These are phyloP conservation scores for Acromyrmex echinatior DNA, from an alignment of 1,140 invertebrate species.

Conservation along the genomic window DNA sequence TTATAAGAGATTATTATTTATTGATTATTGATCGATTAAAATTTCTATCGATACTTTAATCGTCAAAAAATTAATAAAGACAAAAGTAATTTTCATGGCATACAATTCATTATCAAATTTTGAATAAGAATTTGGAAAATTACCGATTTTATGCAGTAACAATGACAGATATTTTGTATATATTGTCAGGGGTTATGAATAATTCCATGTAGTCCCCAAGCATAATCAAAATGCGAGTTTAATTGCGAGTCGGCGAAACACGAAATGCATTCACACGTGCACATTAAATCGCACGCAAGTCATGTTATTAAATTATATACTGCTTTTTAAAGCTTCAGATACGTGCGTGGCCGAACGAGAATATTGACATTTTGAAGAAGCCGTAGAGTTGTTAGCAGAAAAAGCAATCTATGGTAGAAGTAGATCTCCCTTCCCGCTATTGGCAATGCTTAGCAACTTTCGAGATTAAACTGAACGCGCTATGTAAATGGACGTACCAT, in stretches of 20 bases:
- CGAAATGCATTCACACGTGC: background rate
- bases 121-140: background rate
- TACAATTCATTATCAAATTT: background rate
- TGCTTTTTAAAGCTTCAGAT: constrained; percentile 11
- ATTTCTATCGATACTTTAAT: background rate
- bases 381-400: constrained; percentile 30
- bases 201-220: background rate
- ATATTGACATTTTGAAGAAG: constrained; percentile 52
- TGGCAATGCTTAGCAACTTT: constrained; percentile 43
- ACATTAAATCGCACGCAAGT: background rate
- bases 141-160: background rate
- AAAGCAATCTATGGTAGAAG: constrained; percentile 35
- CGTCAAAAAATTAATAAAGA: background rate
- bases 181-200: constrained; percentile 11
- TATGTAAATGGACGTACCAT: constrained; percentile 56
- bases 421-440: constrained; percentile 16
- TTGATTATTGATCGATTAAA: background rate
- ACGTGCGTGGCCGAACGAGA: background rate
- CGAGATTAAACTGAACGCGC: constrained; percentile 36
- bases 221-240: constrained; percentile 17
- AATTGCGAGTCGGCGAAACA: constrained; percentile 12
- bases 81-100: background rate
- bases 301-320: constrained; percentile 37
- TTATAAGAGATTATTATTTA: background rate
- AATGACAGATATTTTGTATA: background rate